Base-by-base conservation (phyloP, 2,113 vertebrate species). In the Megalops atlanticus region DNA sequence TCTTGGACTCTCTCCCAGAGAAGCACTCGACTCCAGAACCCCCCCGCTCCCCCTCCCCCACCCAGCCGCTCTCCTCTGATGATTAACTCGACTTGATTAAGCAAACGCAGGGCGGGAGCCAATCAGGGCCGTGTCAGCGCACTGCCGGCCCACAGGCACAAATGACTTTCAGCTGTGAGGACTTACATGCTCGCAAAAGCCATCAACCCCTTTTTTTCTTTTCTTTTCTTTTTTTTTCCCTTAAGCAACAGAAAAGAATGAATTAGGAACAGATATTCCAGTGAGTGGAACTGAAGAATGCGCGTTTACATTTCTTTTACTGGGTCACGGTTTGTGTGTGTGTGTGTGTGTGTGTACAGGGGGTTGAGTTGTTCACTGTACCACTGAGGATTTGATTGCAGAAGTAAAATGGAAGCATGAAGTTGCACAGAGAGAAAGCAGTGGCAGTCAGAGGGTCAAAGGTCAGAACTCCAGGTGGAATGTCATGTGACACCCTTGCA, bases 111-210 rank as follows among this genome's bases (percentile, higher is more conserved):
- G 31, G 27, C 33, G 80, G n/a, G 73, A 21, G 33, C 49, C 27
- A 31, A 72, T 24, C n/a, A 75, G 41, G 85, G 84, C 88, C 87
- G 87, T 77, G 52, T 89, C 83, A 89, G 80, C 83, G 85, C 83
- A 86, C 83, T 75, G 82, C 83, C 47, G 80, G 86, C 84, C 85
- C 86, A 84, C 73, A 87, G 87, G 81, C 82, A 87, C 81, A 93
- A 94, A 94, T 94, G 87, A 92, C 91, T 93, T 92, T 94, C 92
- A 94, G 91, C 91, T 94, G 92, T 90, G 88, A 92, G 82, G 88
- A 89, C 89, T 92, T 90, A 92, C 90, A 89, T 92, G 91, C n/a
- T n/a, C n/a, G n/a, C n/a, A n/a, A n/a, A n/a, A n/a, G n/a, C n/a
- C n/a, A n/a, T n/a, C n/a, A n/a, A n/a, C n/a, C 77, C 58, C 15